Evolutionary conservation across 2,888 invertebrate genomes (phyloP).

Genomic region (Drosophila demipolita): DNA sequence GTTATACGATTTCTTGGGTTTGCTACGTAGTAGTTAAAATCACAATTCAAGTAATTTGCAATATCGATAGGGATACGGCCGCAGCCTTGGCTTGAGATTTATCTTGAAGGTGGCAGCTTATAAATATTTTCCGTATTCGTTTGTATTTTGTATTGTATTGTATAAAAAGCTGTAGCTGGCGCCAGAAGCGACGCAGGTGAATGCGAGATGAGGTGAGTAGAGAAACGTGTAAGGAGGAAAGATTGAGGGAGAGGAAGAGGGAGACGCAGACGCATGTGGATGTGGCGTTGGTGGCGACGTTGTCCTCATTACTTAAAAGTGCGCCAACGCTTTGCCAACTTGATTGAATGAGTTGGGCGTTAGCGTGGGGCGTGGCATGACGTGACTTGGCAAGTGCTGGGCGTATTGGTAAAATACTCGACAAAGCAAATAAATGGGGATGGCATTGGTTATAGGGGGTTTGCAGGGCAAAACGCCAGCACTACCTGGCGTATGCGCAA

Average conservation of each 20-base stretch:
- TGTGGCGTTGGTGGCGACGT: conserved; percentile 48
- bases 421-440: conserved; percentile 9
- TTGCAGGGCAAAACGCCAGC: conserved; percentile 24
- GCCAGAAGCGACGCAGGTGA: conserved; percentile 49
- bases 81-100: conserved; percentile 60
- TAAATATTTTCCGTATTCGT: conserved; percentile 41
- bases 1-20: neutral
- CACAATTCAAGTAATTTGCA: conserved; percentile 58
- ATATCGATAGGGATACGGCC: conserved; percentile 57
- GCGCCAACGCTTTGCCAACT: conserved; percentile 54
- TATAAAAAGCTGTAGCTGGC: conserved; percentile 52
- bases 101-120: conserved; percentile 45
- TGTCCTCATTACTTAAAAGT: conserved; percentile 75
- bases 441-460: neutral
- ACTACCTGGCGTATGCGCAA: conserved; percentile 49
- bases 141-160: conserved; percentile 23
- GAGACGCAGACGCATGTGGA: conserved; percentile 11
- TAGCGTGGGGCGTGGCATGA: conserved; percentile 15
- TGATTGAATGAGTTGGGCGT: conserved; percentile 68
- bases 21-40: neutral
- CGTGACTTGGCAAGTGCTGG: conserved; percentile 15
- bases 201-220: conserved; percentile 2
- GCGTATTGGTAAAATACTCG: conserved; percentile 26
- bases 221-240: neutral
- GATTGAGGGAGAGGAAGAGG: neutral